Evolutionary conservation across 2,797 vertebrate genomes (phyloP).

Genomic region (Leptodactylus fallax): DNA sequence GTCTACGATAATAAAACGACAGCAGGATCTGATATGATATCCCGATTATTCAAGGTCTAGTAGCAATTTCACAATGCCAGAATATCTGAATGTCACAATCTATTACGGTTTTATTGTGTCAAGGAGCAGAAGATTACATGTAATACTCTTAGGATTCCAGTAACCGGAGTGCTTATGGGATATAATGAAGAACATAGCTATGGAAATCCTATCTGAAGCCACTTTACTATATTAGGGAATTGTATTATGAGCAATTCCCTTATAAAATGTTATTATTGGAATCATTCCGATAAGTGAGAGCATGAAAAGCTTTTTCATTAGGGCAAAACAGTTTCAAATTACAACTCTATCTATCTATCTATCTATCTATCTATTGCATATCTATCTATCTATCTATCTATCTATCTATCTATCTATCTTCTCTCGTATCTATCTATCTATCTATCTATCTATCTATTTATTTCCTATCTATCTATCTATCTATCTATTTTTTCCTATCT

Average conservation of each 20-base stretch:
- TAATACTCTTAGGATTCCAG: neutral
- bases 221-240: neutral
- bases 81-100: slow-evolving; percentile 9
- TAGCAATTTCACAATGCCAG: neutral
- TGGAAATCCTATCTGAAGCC: neutral
- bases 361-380: too few species aligned
- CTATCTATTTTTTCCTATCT: too few species aligned
- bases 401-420: too few species aligned
- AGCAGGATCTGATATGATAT: slow-evolving; percentile 25
- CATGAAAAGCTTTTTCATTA: too few species aligned
- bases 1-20: slow-evolving; percentile 21
- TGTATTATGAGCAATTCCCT: neutral
- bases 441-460: too few species aligned
- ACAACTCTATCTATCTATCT: too few species aligned
- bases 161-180: neutral
- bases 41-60: slow-evolving; percentile 24
- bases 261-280: too few species aligned
- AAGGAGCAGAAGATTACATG: neutral
- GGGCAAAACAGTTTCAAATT: too few species aligned
- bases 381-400: too few species aligned
- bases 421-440: too few species aligned
- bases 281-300: too few species aligned
- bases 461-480: too few species aligned
- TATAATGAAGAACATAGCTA: neutral
- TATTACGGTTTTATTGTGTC: slow-evolving; percentile 3